Percentiles rank a stretch among this genome's conserved stretches.
phyloP scores from a whole-genome alignment of 2,888 invertebrate species.

The Helobdella robusta region DNA sequence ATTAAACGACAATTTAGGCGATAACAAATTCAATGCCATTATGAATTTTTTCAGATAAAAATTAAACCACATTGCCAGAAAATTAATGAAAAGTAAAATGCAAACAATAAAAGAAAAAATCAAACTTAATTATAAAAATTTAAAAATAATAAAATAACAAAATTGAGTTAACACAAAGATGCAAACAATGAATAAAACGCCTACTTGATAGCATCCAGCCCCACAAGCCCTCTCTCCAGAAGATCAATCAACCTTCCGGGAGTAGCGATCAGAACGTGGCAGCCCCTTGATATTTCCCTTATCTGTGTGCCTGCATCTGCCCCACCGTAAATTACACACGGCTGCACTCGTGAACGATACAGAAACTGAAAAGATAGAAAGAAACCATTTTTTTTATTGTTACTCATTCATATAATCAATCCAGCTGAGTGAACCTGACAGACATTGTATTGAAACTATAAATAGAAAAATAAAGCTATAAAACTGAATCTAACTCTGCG shows the following conservation, averaged over 20 bases:
- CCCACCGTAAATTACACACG: conserved; percentile 95
- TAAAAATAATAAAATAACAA: no score
- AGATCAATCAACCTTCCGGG: conserved; percentile 95
- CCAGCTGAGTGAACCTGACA: no score
- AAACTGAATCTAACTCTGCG: no score
- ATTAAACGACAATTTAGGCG: not conserved
- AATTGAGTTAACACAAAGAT: not conserved
- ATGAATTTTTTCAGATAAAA: no score
- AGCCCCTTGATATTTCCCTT: conserved; percentile 81
- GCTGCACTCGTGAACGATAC: conserved; percentile 88
- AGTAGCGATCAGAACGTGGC: conserved; percentile 93
- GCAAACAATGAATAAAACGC: conserved; percentile 20
- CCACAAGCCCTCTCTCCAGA: conserved; percentile 86
- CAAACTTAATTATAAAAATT: no score
- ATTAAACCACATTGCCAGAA: no score
- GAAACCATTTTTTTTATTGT: not conserved
- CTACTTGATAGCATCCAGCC: conserved; percentile 61
- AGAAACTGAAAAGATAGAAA: conserved; percentile 58
- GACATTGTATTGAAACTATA: no score
- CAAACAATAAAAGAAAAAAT: no score
- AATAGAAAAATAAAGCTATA: no score
- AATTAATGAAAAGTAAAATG: no score
- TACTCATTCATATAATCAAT: no score
- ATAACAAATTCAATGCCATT: not conserved
- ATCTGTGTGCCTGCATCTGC: conserved; percentile 81